Percentiles rank a stretch among this genome's conserved stretches.
phyloP scores from a whole-genome alignment of 2,888 invertebrate genomes.

The Ashinkailepas kermadecensis region DNA sequence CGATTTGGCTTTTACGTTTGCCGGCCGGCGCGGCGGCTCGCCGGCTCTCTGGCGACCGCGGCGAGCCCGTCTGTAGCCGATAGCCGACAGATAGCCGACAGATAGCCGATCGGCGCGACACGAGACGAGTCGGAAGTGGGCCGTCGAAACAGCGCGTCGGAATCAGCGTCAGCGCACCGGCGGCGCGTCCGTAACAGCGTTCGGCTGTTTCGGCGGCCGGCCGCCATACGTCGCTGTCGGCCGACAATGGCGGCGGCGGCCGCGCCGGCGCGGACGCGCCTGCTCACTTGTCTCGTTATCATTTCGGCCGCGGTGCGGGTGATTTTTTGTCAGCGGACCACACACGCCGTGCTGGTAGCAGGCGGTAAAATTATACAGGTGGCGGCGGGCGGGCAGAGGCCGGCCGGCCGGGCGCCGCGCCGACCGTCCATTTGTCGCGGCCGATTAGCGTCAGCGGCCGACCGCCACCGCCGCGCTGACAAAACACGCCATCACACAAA shows the following conservation, averaged over 20 bases:
- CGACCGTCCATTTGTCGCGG: background rate
- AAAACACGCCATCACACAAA: conserved; percentile 20
- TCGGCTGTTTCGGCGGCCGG: background rate
- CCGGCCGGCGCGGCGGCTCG: background rate
- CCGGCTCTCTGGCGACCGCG: background rate
- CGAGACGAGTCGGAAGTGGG: background rate
- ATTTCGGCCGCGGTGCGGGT: background rate
- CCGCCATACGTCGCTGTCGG: conserved; percentile 17
- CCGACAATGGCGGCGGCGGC: conserved; percentile 5
- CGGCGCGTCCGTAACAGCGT: background rate
- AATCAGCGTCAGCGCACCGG: background rate
- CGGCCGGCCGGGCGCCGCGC: background rate
- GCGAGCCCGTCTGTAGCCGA: background rate
- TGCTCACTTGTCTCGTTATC: conserved; percentile 12
- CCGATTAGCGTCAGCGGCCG: background rate
- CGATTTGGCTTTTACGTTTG: background rate
- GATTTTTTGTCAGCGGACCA: conserved; percentile 21
- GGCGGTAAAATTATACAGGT: conserved; percentile 11
- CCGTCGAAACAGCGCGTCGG: background rate
- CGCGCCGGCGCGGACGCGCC: background rate
- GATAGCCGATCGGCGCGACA: background rate
- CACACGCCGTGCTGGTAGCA: conserved; percentile 1
- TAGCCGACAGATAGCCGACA: background rate
- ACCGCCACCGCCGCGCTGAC: conserved; percentile 5
- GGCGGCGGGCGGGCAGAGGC: background rate